phyloP scores from a whole-genome alignment of 2,888 invertebrate genomes.

The Corythucha ciliata region DNA sequence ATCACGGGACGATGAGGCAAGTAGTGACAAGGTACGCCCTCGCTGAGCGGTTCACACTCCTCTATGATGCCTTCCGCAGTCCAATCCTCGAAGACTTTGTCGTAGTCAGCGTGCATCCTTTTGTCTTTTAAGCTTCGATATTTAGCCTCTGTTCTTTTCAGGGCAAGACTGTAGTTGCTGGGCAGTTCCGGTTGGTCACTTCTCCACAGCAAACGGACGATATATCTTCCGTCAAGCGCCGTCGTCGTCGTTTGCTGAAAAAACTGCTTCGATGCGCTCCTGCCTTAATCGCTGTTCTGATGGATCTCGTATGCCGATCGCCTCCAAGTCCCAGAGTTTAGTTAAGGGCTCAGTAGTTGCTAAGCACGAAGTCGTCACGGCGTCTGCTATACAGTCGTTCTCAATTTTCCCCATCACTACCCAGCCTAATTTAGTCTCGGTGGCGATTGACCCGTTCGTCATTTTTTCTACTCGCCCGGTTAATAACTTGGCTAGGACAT shows the following conservation, averaged over 20 bases:
- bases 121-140: slow-evolving; percentile 23
- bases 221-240: slow-evolving; percentile 37
- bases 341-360: slow-evolving; percentile 2
- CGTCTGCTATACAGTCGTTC: neutral
- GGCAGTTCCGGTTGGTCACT: slow-evolving; percentile 37
- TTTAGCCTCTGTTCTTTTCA: slow-evolving; percentile 31
- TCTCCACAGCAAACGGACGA: slow-evolving; percentile 38
- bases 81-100: slow-evolving; percentile 37
- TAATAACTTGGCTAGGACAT: neutral
- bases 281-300: no score
- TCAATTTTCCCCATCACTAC: slow-evolving; percentile 1
- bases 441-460: neutral
- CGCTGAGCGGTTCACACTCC: slow-evolving; percentile 24
- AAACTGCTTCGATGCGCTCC: slow-evolving; percentile 8
- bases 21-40: slow-evolving; percentile 12
- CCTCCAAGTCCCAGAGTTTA: slow-evolving; percentile 27
- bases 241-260: slow-evolving; percentile 33
- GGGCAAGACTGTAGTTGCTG: slow-evolving; percentile 34
- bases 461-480: neutral
- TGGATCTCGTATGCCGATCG: slow-evolving; percentile 25
- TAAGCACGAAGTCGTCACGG: neutral
- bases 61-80: slow-evolving; percentile 35
- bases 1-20: slow-evolving; percentile 30
- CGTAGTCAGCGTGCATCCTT: slow-evolving; percentile 30
- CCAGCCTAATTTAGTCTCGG: slow-evolving; percentile 10